A percentile compares a stretch with the other conserved stretches of the same genome.
phyloP scores from a whole-genome alignment of 2,797 vertebrate genomes.

The Notamacropus eugenii region DNA sequence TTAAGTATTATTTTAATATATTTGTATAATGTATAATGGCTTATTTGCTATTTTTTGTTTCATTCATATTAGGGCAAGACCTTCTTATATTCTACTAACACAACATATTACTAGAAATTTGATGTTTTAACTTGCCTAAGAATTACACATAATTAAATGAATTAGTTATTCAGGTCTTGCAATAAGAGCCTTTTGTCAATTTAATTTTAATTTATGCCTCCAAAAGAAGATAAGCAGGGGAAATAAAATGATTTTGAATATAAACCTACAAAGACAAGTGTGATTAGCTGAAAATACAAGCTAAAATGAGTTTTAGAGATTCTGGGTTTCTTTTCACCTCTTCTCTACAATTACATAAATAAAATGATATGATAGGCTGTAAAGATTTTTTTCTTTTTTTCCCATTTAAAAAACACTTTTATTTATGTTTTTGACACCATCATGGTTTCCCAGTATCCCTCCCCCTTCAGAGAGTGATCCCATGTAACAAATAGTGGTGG shows the following conservation, averaged over 20 bases:
- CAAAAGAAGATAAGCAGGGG: slow-evolving; percentile 35
- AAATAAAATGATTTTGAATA: slow-evolving; percentile 59
- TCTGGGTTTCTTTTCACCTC: slow-evolving; percentile 17
- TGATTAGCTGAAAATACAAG: neutral
- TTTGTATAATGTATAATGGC: neutral
- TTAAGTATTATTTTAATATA: slow-evolving; percentile 26
- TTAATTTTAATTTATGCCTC: slow-evolving; percentile 59
- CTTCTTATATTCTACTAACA: slow-evolving; percentile 47
- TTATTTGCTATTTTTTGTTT: slow-evolving; percentile 7
- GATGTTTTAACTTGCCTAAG: slow-evolving; percentile 70
- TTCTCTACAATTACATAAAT: slow-evolving; percentile 15
- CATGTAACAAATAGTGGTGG: too few species aligned
- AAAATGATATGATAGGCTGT: neutral
- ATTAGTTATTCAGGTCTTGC: slow-evolving; percentile 63
- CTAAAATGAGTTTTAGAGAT: neutral
- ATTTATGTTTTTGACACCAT: neutral
- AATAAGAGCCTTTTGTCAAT: slow-evolving; percentile 62
- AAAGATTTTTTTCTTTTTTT: neutral
- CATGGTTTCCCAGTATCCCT: neutral
- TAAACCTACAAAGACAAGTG: slow-evolving; percentile 20
- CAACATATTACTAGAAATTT: slow-evolving; percentile 58
- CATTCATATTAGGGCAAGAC: slow-evolving; percentile 38
- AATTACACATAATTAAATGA: slow-evolving; percentile 70
- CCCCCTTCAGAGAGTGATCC: neutral
- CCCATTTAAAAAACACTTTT: neutral